These are phyloP conservation scores for Bathynomus jamesi DNA, from an alignment of 1,140 invertebrate genomes.

Conservation along the genomic window DNA sequence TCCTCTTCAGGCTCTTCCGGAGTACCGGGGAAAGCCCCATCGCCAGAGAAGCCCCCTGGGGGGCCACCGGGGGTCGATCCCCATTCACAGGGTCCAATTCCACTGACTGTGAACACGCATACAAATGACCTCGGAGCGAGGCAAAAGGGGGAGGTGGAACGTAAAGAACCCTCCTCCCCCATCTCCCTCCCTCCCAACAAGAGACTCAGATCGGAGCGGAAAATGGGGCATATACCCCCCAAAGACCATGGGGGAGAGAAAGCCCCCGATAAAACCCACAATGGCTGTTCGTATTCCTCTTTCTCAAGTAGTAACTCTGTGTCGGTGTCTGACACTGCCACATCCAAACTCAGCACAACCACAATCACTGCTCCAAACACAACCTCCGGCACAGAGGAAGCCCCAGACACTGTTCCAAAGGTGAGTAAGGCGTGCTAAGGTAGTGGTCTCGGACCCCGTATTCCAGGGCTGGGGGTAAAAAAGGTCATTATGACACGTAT, in stretches of 20 bases:
- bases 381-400: background rate
- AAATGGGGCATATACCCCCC: background rate
- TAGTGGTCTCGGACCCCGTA: too few relatives aligned
- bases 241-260: background rate
- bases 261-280: background rate
- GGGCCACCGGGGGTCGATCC: too few relatives aligned
- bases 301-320: background rate
- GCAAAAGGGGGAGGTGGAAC: background rate
- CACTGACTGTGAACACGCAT: background rate
- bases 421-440: background rate
- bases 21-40: background rate
- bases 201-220: background rate
- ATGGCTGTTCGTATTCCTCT: background rate
- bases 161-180: background rate
- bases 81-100: background rate
- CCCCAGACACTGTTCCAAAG: background rate
- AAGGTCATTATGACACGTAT: too few relatives aligned
- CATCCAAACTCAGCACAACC: background rate
- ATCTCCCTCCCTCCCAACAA: background rate
- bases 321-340: background rate
- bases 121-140: background rate
- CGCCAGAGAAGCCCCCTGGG: background rate
- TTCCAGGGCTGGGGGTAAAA: too few relatives aligned
- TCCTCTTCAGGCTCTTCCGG: background rate
- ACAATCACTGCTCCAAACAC: background rate